Evolutionary conservation across 2,113 vertebrate species (phyloP), one percentile per base, ranked within the genome.

Genomic region (Pontoporia blainvillei): DNA sequence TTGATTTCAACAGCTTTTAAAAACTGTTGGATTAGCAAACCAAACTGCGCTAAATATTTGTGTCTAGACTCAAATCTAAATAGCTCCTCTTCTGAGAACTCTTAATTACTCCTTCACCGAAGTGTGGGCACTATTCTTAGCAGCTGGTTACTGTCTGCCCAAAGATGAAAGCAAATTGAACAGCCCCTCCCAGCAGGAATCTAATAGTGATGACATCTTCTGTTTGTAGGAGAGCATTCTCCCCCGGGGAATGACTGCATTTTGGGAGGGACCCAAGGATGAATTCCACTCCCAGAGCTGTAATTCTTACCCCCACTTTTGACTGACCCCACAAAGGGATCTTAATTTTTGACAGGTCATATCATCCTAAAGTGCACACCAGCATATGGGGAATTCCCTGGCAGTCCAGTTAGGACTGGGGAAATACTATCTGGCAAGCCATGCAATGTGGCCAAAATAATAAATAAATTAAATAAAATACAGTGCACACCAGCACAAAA

Each of bases 371-470:
- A 31, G 41, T 29, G 62, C 12, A 0, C 34, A 29, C 14, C 39
- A 34, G 23, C 18, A 34, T 10, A 8, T 31, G 44, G 44, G 15
- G 4, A 17, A 10, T 20, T 27, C 73, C 29, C 73, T 76, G 29
- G 41, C 0, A 15, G 9, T 34, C 73, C 17, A 34, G 29, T 6
- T 1, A 21, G 29, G 29, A 11, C 29, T 10, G 44, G 44, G 44
- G 10, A 46, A 46, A 11, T 46, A 46, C 44, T 10, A 46, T 11
- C 46, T 12, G 6, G 44, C 44, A 76, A 34, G 46, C 29, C 49
- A 17, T 0, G 1, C 46, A 52, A 5, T 1, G 0, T 34, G 73
- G 5, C 73, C 29, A 21, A 52, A 3, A 2, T n/a, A 44, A 49
- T 49, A 49, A 49, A 49, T 49, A 49, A 3, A 4, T n/a, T 44